Conservation (phyloP, 2,888 invertebrate genomes). For the Halictus ligatus region DNA sequence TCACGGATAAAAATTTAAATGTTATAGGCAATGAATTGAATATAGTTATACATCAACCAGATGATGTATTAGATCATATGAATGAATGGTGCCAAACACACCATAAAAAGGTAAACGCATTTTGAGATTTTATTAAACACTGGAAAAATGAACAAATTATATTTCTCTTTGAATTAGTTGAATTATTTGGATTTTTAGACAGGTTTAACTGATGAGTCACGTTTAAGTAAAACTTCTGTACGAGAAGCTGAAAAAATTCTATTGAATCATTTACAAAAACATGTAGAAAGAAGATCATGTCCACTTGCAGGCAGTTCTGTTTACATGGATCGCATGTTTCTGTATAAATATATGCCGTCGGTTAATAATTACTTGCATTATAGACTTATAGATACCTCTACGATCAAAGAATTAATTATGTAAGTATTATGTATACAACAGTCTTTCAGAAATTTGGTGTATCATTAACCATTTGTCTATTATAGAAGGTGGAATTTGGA, state of each 20-base stretch:
- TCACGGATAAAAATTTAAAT: conserved; percentile 94
- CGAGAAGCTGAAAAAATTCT: conserved; percentile 90
- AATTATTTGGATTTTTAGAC: conserved; percentile 84
- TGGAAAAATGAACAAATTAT: background rate
- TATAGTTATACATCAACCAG: conserved; percentile 92
- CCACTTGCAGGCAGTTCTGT: conserved; percentile 95
- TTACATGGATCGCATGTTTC: conserved; percentile 93
- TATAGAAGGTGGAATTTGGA: conserved; percentile 89
- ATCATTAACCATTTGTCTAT: background rate
- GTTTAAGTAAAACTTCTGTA: conserved; percentile 88
- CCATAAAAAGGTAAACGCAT: conserved; percentile 89
- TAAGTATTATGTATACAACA: conserved; percentile 55
- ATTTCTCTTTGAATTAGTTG: background rate
- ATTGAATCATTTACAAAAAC: conserved; percentile 88
- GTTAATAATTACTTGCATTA: conserved; percentile 94
- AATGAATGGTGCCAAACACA: conserved; percentile 92
- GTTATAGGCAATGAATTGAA: conserved; percentile 91
- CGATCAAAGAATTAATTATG: conserved; percentile 92
- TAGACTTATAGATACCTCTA: conserved; percentile 96
- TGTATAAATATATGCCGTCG: conserved; percentile 93
- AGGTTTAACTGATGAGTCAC: conserved; percentile 91
- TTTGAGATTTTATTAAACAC: background rate
- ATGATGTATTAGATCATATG: conserved; percentile 91
- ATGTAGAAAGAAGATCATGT: conserved; percentile 86
- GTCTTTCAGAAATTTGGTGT: background rate